A percentile compares a stretch with the other conserved stretches of the same genome.
Evolutionary conservation across 2,888 invertebrate species (phyloP).

Genomic region (Incurvaria masculella): DNA sequence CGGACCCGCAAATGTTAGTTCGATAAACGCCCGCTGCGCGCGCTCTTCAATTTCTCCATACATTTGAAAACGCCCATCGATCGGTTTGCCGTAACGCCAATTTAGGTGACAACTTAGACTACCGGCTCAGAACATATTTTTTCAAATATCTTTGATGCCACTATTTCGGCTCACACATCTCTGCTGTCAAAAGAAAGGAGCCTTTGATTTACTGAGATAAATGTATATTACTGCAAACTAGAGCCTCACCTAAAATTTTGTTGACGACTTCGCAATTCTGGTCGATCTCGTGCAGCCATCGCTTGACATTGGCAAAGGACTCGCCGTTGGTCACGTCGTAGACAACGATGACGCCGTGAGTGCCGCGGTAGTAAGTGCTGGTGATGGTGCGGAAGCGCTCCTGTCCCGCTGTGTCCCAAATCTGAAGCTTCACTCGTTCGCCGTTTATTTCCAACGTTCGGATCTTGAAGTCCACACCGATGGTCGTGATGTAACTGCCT

Average conservation of each 20-base stretch:
- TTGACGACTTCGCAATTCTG: slow-evolving; percentile 99
- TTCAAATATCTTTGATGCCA: no score
- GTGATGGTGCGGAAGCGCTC: slow-evolving; percentile 98
- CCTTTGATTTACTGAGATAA: no score
- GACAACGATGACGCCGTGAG: slow-evolving; percentile 99
- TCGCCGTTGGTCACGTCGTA: slow-evolving; percentile 99
- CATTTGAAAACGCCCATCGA: no score
- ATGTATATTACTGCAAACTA: no score
- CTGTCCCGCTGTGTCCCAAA: slow-evolving; percentile 98
- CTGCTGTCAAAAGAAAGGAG: no score
- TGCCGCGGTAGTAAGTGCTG: slow-evolving; percentile 98
- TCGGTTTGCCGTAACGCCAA: no score
- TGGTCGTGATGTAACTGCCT: slow-evolving; percentile 97
- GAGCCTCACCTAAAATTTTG: slow-evolving; percentile 86
- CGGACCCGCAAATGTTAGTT: no score
- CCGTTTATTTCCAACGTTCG: slow-evolving; percentile 92
- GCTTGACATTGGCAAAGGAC: slow-evolving; percentile 97
- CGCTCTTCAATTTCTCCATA: no score
- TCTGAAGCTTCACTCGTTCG: slow-evolving; percentile 89
- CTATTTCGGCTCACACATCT: no score
- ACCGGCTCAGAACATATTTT: no score
- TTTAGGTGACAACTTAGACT: no score
- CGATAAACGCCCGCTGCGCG: no score
- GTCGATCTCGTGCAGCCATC: slow-evolving; percentile 99
- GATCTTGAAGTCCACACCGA: slow-evolving; percentile 99